Base-by-base conservation (phyloP, 2,113 vertebrate species). In the Merops nubicus region DNA sequence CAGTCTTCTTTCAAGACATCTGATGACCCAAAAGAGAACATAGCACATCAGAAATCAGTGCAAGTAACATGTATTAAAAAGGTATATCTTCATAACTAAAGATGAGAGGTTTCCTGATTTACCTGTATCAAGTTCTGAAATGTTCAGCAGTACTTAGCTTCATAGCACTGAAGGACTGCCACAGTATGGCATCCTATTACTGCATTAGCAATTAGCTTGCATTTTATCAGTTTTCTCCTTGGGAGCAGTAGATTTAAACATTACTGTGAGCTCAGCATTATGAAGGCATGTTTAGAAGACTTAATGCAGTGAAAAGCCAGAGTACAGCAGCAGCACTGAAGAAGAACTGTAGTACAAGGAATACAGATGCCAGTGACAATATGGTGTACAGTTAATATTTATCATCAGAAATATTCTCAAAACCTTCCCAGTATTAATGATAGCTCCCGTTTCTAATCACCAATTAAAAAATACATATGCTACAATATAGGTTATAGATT, bases 251-350 rank as follows among this genome's bases (percentile, higher is more conserved):
- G 50, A 87, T 88, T 82, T 76, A 90, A 92, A 64, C n/a, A 43
- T 21, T 50, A 51, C 85, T 85, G 65, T 93, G 70, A 93, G 80
- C 80, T 85, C 93, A 93, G 94, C 92, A 76, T 82, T 83, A 73
- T 56, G 72, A 89, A 96, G 86, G 67, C 89, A 84, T 9, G 36
- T 90, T 93, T 96, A 76, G 19, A 14, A 89, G 81, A 57, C 75
- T 96, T 78, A 96, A 93, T 92, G 88, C 88, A 96, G 91, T 74
- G 75, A 87, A 95, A 96, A 96, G 84, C 62, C 82, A 95, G 47
- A 91, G 85, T 33, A 84, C 88, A 95, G 81, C 91, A 96, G 88
- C 92, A 96, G 83, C 85, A 80, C 83, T 94, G 62, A 95, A 25
- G 43, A 93, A 88, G 84, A 93, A 96, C 78, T 56, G 65, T 73